phyloP scores from a whole-genome alignment of 2,797 vertebrate species.

The Telmatherina bonti region DNA sequence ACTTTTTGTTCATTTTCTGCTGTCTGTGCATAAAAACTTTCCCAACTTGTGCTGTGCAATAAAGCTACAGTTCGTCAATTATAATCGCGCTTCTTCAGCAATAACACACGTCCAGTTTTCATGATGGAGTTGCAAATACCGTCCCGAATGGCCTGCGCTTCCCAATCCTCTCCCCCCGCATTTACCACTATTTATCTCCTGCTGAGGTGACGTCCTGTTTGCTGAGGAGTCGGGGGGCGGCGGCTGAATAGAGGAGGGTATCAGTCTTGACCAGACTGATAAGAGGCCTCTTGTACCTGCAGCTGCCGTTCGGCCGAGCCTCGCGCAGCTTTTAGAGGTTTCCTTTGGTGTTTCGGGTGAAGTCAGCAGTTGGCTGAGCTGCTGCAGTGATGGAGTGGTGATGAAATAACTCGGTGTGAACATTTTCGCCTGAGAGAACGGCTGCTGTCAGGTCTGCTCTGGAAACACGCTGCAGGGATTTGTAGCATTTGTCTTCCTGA shows the following conservation, averaged over 20 bases:
- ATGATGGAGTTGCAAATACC: slow-evolving; percentile 47
- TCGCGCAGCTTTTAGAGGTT: no score
- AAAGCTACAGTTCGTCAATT: slow-evolving; percentile 38
- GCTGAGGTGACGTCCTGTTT: neutral
- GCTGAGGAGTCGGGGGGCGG: neutral
- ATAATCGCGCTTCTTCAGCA: slow-evolving; percentile 51
- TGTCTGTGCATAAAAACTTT: slow-evolving; percentile 33
- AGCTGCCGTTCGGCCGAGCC: neutral
- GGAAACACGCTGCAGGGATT: neutral
- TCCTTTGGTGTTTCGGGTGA: neutral
- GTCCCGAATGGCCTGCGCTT: neutral
- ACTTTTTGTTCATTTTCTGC: slow-evolving; percentile 11
- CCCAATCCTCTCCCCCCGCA: neutral
- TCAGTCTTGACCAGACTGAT: neutral
- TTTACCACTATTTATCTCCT: neutral
- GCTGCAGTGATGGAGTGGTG: neutral
- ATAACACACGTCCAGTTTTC: slow-evolving; percentile 29
- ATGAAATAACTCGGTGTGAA: neutral
- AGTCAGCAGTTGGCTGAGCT: neutral
- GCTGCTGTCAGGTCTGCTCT: neutral
- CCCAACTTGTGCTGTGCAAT: slow-evolving; percentile 7
- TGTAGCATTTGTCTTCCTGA: neutral
- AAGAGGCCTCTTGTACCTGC: neutral
- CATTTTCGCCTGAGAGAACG: neutral
- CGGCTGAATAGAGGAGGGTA: no score